Percentiles rank a stretch among this genome's conserved stretches.
Conservation (phyloP, 2,888 invertebrate genomes). For the Theretra japonica region DNA sequence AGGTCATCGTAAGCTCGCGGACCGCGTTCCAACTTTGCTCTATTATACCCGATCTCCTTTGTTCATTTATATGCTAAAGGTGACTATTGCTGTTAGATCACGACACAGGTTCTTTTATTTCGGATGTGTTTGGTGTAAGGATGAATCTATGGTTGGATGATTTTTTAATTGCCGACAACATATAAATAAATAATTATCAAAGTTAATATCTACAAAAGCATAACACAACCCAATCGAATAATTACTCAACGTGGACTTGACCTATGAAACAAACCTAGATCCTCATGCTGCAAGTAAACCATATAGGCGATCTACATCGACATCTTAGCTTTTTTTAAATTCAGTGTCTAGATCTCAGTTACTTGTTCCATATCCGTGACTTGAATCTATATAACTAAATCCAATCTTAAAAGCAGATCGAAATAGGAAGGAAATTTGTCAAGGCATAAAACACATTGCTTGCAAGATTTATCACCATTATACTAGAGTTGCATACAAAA, state of each 20-base stretch:
- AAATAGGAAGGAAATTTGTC: not conserved
- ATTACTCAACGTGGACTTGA: too few relatives aligned
- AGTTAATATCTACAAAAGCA: too few relatives aligned
- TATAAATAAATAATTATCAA: too few relatives aligned
- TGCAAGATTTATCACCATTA: not conserved
- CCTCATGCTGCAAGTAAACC: too few relatives aligned
- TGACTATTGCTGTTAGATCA: not conserved
- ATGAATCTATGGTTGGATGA: not conserved
- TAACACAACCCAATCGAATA: too few relatives aligned
- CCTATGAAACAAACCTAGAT: too few relatives aligned
- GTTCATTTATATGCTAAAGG: slow-evolving; percentile 1
- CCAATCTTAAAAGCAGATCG: not conserved
- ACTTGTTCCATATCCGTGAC: not conserved
- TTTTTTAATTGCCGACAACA: too few relatives aligned
- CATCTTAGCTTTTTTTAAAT: not conserved
- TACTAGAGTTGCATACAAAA: not conserved
- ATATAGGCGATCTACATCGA: not conserved
- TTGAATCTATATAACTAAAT: not conserved
- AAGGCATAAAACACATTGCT: not conserved
- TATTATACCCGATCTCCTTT: slow-evolving; percentile 19
- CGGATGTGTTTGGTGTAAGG: not conserved
- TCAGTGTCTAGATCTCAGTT: not conserved
- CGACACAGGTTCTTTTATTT: not conserved
- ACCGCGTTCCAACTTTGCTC: slow-evolving; percentile 12
- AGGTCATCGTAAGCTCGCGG: slow-evolving; percentile 1